Base-by-base conservation (phyloP, 1,140 invertebrate genomes). In the Thaumatotibia leucotreta region DNA sequence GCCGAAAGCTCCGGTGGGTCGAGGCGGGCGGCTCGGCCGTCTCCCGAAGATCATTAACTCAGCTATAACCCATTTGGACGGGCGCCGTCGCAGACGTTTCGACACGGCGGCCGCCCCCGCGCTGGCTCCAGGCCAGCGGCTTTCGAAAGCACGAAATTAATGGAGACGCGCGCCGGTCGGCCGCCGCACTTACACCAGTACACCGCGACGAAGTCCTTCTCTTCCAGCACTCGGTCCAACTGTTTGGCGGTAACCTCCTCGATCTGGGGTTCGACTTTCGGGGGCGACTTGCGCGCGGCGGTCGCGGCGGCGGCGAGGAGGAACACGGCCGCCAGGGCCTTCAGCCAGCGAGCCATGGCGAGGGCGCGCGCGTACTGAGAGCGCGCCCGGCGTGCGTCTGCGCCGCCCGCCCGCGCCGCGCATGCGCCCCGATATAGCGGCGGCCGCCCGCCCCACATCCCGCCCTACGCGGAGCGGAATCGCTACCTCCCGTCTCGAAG, bases 201-300 rank as follows among this genome's bases (percentile, higher is more conserved):
- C 82, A 98, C 97, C 80, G 97, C 97, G 83, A 98, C 96, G 93
- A 96, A 97, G 92, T 97, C 97, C 93, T 97, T 97, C 75, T 97
- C 95, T 84, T 95, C 94, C 79, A 98, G 93, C 67, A 97, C 93
- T 82, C 95, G 94, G 85, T 97, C 96, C 88, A 98, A 94, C 92
- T 97, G 96, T 90, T 97, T 97, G 82, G 96, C 94, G 88, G 95
- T 96, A 89, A 97, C 96, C 92, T 98, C 97, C 92, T 97, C 96
- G 91, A 97, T 97, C 77, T 97, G 94, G 83, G 96, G 94, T 77
- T 96, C 95, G 73, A 92, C 89, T 73, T 80, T 70, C 74, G 88
- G 79, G 78, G 89, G 73, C 70, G 78, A 76, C 68, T 82, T 84
- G 65, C 79, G 78, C 75, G 83, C 77, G 83, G 78, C 78, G 33